These are phyloP conservation scores for Parauchenoglanis ngamensis DNA, from an alignment of 2,797 vertebrate genomes.

Conservation along the genomic window DNA sequence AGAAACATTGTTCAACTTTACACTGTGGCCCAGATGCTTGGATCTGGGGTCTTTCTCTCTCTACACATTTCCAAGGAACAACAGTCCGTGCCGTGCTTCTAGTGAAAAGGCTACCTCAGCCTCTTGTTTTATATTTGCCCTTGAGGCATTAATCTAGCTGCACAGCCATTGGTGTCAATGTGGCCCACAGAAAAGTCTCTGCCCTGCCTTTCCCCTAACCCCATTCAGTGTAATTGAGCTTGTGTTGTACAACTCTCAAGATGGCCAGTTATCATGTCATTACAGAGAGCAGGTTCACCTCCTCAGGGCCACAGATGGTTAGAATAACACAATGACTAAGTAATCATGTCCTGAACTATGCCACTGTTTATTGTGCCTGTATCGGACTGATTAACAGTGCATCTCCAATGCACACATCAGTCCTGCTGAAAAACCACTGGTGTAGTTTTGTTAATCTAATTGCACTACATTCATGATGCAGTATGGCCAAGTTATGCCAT, in stretches of 20 bases:
- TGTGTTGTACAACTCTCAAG: slow-evolving; percentile 54
- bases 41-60: too few species aligned
- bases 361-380: slow-evolving; percentile 48
- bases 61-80: neutral
- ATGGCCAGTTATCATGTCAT: slow-evolving; percentile 51
- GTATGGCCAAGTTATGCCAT: neutral
- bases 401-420: slow-evolving; percentile 1
- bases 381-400: slow-evolving; percentile 31
- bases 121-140: slow-evolving; percentile 36
- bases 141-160: slow-evolving; percentile 40
- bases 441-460: slow-evolving; percentile 11
- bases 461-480: neutral
- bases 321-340: slow-evolving; percentile 45
- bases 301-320: slow-evolving; percentile 30
- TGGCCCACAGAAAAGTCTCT: slow-evolving; percentile 20
- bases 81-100: neutral
- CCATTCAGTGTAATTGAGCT: slow-evolving; percentile 47
- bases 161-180: slow-evolving; percentile 16
- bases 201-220: neutral
- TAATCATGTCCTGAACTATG: slow-evolving; percentile 37
- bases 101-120: slow-evolving; percentile 26
- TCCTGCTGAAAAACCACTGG: slow-evolving; percentile 1
- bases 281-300: slow-evolving; percentile 39
- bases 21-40: neutral
- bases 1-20: neutral